These are phyloP conservation scores for Drosophila cognata DNA, from an alignment of 2,888 invertebrate genomes.

Conservation along the genomic window DNA sequence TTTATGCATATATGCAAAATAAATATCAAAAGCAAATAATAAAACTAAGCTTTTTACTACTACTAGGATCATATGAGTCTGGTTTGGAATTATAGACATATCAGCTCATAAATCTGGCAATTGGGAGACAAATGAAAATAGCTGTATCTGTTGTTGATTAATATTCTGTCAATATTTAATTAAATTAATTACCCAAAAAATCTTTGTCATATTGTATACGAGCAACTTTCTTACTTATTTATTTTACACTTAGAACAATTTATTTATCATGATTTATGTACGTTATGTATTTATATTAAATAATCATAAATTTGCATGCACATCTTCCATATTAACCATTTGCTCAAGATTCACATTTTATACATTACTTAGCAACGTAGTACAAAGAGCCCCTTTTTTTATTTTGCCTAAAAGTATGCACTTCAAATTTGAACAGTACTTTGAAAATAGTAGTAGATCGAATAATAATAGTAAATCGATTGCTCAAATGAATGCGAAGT, in stretches of 20 bases:
- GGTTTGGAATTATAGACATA: neutral
- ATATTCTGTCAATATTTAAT: neutral
- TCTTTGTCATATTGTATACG: neutral
- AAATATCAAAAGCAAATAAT: constrained; percentile 12
- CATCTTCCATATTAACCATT: neutral
- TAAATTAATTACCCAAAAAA: neutral
- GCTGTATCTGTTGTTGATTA: neutral
- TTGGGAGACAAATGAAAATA: neutral
- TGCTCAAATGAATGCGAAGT: neutral
- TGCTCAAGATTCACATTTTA: neutral
- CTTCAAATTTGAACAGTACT: too few species aligned
- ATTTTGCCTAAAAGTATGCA: neutral
- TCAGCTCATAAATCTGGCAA: neutral
- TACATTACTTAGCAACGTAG: neutral
- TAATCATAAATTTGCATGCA: neutral
- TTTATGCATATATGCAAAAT: neutral
- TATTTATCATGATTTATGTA: neutral
- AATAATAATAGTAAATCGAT: neutral
- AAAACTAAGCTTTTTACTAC: neutral
- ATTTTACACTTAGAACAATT: neutral
- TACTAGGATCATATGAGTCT: neutral
- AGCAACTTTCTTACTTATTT: neutral
- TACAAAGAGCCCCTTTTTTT: neutral
- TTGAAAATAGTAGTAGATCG: neutral
- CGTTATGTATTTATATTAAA: neutral